These are phyloP conservation scores for Bombus picipes DNA, from an alignment of 1,140 invertebrate species.

Conservation along the genomic window DNA sequence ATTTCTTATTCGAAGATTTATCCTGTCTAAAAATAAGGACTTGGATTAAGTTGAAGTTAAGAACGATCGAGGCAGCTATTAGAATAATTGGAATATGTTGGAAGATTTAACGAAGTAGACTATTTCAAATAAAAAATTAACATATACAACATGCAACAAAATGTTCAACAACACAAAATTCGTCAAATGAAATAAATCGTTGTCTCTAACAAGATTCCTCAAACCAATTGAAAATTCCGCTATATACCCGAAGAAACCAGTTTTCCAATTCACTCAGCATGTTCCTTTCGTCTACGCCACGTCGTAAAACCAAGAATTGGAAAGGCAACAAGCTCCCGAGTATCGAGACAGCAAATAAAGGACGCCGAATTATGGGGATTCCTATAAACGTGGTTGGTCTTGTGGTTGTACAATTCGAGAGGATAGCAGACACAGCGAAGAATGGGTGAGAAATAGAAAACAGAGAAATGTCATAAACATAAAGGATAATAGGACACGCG, in stretches of 20 bases:
- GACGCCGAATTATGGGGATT: conserved; percentile 42
- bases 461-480: neutral
- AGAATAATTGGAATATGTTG: too few species aligned
- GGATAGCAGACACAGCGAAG: neutral
- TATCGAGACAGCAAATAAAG: conserved; percentile 18
- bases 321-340: conserved; percentile 32
- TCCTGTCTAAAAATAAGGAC: too few species aligned
- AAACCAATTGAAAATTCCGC: neutral
- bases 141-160: too few species aligned
- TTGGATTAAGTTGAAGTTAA: too few species aligned
- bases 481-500: too few species aligned
- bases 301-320: neutral
- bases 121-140: too few species aligned
- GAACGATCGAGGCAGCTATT: too few species aligned
- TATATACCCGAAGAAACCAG: conserved; percentile 14
- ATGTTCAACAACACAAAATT: neutral
- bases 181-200: neutral
- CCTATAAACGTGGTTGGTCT: conserved; percentile 46
- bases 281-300: neutral
- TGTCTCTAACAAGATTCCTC: neutral
- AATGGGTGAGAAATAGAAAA: neutral
- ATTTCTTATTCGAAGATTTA: too few species aligned
- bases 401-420: conserved; percentile 30
- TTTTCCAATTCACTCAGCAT: neutral
- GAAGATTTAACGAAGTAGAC: too few species aligned